These are phyloP conservation scores for Megalops atlanticus DNA, from an alignment of 2,113 vertebrate genomes.

Conservation along the genomic window DNA sequence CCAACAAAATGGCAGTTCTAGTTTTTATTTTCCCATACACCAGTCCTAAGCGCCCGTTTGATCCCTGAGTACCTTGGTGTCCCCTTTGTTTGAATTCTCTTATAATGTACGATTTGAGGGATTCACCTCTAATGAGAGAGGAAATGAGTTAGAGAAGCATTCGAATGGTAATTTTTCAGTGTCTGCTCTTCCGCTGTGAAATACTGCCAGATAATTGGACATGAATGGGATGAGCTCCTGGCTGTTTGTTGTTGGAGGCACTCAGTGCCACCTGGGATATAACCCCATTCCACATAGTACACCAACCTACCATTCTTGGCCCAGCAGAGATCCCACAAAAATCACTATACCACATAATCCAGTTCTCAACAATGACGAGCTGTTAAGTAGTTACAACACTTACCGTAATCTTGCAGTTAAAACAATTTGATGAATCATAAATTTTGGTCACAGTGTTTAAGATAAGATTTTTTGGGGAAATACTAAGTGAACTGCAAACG, in stretches of 20 bases:
- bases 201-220: constrained; percentile 65
- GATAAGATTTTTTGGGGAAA: background rate
- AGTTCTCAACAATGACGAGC: too few species aligned
- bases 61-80: background rate
- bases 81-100: constrained; percentile 20
- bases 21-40: too few species aligned
- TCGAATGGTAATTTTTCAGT: constrained; percentile 59
- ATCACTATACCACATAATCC: too few species aligned
- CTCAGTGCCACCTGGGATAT: constrained; percentile 57
- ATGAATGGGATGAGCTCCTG: constrained; percentile 56
- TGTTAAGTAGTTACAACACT: too few species aligned
- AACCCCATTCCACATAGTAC: constrained; percentile 12
- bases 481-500: too few species aligned
- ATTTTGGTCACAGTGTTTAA: background rate
- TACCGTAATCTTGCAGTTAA: background rate
- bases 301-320: background rate
- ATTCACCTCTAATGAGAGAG: constrained; percentile 19
- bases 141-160: too few species aligned
- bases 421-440: too few species aligned
- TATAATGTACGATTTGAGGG: background rate
- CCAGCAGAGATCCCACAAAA: too few species aligned
- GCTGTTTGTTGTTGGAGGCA: constrained; percentile 56
- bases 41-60: too few species aligned
- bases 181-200: constrained; percentile 58
- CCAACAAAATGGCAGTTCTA: too few species aligned